These are phyloP conservation scores for Hypanus sabinus DNA, from an alignment of 2,113 vertebrate species.

Conservation along the genomic window DNA sequence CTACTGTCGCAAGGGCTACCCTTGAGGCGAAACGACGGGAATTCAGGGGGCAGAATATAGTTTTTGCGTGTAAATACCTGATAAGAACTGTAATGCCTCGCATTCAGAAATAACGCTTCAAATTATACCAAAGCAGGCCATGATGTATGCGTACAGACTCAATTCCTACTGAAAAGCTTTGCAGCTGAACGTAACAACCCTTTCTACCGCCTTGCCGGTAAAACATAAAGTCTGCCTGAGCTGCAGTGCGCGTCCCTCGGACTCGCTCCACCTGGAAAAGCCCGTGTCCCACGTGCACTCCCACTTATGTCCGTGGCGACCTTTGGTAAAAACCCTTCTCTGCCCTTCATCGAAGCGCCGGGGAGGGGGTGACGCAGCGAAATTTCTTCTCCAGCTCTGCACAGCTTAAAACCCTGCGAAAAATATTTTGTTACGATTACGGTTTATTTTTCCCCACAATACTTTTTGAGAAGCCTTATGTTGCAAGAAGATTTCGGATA, in stretches of 20 bases:
- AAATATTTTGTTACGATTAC: not conserved
- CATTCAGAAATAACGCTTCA: not conserved
- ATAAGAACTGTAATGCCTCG: not conserved
- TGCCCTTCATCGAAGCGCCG: no score
- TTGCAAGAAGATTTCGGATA: not conserved
- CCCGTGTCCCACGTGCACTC: not conserved
- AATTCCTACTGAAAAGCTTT: no score
- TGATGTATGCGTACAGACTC: not conserved
- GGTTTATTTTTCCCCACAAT: no score
- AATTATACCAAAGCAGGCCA: not conserved
- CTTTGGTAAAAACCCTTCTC: no score
- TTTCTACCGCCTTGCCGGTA: not conserved
- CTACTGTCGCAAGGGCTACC: not conserved
- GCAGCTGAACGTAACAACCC: not conserved
- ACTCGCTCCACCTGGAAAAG: not conserved
- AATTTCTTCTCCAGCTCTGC: not conserved
- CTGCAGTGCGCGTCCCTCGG: not conserved
- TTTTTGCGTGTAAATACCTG: not conserved
- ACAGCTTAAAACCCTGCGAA: not conserved
- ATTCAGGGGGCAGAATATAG: not conserved
- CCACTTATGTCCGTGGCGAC: no score
- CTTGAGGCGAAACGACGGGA: not conserved
- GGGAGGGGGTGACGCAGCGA: no score
- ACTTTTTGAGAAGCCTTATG: not conserved
- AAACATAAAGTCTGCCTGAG: not conserved